A percentile compares a stretch with the other conserved stretches of the same genome.
These are phyloP conservation scores for Petrocephalus zakoni DNA, from an alignment of 2,113 vertebrate genomes.

Conservation along the genomic window DNA sequence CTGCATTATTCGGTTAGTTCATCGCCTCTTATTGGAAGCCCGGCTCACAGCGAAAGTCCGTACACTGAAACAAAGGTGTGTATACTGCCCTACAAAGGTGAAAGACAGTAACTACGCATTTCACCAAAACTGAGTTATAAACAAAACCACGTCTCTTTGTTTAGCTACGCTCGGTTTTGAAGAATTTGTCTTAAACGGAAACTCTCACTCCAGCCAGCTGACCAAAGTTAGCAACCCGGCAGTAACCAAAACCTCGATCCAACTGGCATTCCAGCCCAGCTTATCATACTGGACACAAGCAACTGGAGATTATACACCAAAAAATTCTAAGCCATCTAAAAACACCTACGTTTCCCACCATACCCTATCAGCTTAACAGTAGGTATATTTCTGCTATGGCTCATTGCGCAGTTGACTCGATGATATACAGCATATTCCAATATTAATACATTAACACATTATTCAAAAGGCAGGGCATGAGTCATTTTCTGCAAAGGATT, in stretches of 20 bases:
- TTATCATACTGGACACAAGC: background rate
- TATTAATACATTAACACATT: background rate
- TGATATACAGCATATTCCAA: background rate
- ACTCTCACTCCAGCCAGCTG: no score
- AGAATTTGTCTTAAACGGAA: no score
- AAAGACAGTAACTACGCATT: background rate
- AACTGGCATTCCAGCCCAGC: background rate
- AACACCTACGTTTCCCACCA: background rate
- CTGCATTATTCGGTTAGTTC: background rate
- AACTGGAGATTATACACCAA: background rate
- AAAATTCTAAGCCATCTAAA: background rate
- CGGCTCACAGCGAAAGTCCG: background rate
- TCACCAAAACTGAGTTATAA: background rate
- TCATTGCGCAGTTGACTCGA: background rate
- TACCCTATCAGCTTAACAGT: background rate
- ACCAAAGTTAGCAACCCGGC: no score
- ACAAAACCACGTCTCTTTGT: background rate
- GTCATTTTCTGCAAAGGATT: background rate
- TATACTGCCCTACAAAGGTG: background rate
- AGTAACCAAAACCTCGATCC: background rate
- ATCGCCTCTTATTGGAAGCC: background rate
- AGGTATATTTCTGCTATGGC: background rate
- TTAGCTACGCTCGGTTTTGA: background rate
- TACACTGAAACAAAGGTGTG: background rate
- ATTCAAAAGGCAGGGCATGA: background rate